Base-by-base conservation (phyloP, 2,113 vertebrate species). In the Varanus salvator region DNA sequence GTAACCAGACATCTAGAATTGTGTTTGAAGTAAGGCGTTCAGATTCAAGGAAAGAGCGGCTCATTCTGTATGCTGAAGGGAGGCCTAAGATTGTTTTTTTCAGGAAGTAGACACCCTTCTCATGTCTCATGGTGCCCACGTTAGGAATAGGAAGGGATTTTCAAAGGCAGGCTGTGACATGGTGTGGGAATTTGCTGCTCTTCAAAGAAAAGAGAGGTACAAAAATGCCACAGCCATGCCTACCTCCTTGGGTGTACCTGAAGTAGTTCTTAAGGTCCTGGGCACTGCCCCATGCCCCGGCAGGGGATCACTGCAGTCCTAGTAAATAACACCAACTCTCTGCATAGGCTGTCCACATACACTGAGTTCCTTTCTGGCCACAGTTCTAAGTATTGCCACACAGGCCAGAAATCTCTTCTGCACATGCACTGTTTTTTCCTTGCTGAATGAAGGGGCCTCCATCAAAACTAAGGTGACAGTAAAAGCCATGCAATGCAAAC, bases 21-120 rank as follows among this genome's bases (percentile, higher is more conserved):
- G 48, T 21, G 85, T 87, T 89, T 86, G 57, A 93, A 90, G 84
- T 87, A 90, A 87, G 19, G 19, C 86, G 44, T 93, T 88, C 89
- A 60, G 80, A 93, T 80, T 15, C 57, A 48, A 19, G 78, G 34
- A 15, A 52, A 25, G 17, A 48, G 81, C 66, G 69, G 27, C 11
- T 38, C 69, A n/a, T 76, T 85, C n/a, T 64, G 12, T 44, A 38
- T 77, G 60, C 44, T 25, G 38, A 54, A 54, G 74, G 29, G 78
- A 60, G 27, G 52, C 44, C 50, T 84, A 44, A 85, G 4, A 17
- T 77, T 85, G 12, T 23, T 75, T 15, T 60, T 23, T 25, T 48
- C 31, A 84, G 29, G 8, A 44, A 74, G 44, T 29, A 92, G 91
- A 27, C 38, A 15, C n/a, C 17, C 34, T 75, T 64, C 8, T 17